Base-by-base conservation (phyloP, 2,888 invertebrate species). In the Eristalis intricaria region DNA sequence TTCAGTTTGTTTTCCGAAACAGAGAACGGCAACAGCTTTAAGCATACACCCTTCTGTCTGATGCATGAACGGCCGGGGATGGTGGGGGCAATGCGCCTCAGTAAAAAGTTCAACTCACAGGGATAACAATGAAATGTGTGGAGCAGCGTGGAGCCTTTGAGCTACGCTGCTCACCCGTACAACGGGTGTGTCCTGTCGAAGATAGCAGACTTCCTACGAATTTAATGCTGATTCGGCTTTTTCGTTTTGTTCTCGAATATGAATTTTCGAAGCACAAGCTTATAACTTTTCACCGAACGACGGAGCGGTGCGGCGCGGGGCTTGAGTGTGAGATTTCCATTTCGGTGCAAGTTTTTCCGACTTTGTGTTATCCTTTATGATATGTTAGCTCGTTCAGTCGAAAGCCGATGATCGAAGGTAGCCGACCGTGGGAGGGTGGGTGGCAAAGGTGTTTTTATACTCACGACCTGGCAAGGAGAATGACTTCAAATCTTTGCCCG, bases 211-310 rank as follows among this genome's bases (percentile, higher is more conserved):
- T 38, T 26, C 38, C 38, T 22, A 19, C 66, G 73, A 81, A 68
- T 76, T 80, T 66, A 74, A 78, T 79, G 83, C 66, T 74, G 64
- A 84, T 74, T 74, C 79, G 64, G 58, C 15, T 60, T 60, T 71
- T 40, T 78, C 35, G 38, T 35, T 65, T 79, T 64, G 58, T 78
- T 70, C 65, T 75, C 75, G 35, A 84, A 80, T 76, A 84, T 84
- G 68, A 76, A 76, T 76, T 84, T 78, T 80, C 80, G 35, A 84
- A 70, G 70, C 80, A 84, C 65, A 74, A 76, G 84, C 66, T 80
- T 66, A 75, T 75, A 79, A 70, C 75, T 79, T 66, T 75, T 19
- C 43, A 1, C 43, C 43, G 61, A 13, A 35, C 1, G 26, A 22
- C 32, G 61, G 19, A 26, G 50, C 4, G 29, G 4, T 5, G 50